Conservation (phyloP, 2,797 vertebrate genomes). For the Sphenodon punctatus region DNA sequence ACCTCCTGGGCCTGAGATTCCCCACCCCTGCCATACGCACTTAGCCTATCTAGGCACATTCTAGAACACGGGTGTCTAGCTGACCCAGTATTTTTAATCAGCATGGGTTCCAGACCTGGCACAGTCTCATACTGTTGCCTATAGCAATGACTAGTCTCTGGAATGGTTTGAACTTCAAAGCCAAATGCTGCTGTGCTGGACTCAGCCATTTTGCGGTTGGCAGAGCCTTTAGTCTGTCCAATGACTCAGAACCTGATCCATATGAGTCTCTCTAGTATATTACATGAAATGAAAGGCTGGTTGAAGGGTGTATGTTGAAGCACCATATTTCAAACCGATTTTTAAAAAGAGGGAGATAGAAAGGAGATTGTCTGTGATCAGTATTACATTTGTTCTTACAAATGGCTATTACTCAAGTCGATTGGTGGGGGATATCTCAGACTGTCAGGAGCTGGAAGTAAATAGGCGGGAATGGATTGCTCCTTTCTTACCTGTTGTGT, state of each 20-base stretch:
- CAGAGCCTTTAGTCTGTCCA: accelerated
- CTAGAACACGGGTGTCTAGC: background rate
- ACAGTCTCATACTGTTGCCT: background rate
- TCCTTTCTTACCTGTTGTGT: no score
- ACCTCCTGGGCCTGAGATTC: no score
- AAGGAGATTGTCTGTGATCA: no score
- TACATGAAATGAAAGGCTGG: background rate
- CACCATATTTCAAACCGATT: background rate
- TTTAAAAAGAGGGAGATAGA: background rate
- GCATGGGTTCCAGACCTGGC: background rate
- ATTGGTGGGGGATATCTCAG: no score
- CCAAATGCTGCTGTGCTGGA: no score
- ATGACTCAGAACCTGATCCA: background rate
- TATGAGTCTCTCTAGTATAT: accelerated
- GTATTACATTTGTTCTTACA: no score
- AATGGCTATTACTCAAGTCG: no score
- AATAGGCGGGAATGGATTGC: no score
- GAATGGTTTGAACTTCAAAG: no score
- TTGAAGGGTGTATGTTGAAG: background rate
- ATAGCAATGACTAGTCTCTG: no score
- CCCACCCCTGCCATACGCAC: no score
- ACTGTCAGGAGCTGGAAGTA: no score
- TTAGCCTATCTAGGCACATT: background rate
- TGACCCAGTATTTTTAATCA: background rate
- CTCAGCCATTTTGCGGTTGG: accelerated